Evolutionary conservation across 2,797 vertebrate genomes (phyloP).

Genomic region (Hyperoplus immaculatus): DNA sequence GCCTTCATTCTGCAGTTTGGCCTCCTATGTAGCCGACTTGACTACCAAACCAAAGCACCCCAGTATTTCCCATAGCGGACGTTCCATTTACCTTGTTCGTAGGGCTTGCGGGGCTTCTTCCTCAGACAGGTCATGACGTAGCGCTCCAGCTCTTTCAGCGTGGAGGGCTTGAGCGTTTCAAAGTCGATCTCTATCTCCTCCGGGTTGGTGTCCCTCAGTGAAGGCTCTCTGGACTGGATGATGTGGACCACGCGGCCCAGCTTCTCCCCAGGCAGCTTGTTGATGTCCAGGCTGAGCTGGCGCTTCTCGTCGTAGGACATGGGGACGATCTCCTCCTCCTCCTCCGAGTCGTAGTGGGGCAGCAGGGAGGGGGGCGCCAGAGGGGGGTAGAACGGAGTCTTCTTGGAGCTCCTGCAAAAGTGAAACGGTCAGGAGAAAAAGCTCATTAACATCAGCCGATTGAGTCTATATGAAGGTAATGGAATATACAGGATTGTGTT

Average conservation of each 20-base stretch:
- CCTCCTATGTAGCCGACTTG: neutral
- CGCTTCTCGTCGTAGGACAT: constrained; percentile 96
- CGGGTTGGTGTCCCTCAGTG: constrained; percentile 93
- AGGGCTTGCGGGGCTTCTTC: constrained; percentile 94
- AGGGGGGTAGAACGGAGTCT: constrained; percentile 71
- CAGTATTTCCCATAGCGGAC: neutral
- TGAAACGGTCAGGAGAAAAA: neutral
- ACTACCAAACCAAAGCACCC: no score
- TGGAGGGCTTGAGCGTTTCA: constrained; percentile 95
- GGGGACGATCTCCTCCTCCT: constrained; percentile 93
- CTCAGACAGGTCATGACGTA: constrained; percentile 94
- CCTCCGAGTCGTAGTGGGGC: constrained; percentile 90
- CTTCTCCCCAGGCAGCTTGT: constrained; percentile 95
- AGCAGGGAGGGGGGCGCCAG: constrained; percentile 61
- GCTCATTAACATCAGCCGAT: neutral
- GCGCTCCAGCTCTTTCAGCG: constrained; percentile 92
- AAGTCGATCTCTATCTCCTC: constrained; percentile 98
- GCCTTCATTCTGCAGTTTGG: neutral
- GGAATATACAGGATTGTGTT: neutral
- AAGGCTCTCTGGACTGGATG: constrained; percentile 94
- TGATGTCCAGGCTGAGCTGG: constrained; percentile 95
- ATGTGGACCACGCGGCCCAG: constrained; percentile 95
- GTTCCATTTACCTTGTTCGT: constrained; percentile 75
- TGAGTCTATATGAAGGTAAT: no score
- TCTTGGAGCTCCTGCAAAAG: constrained; percentile 85